Base-by-base conservation (phyloP, 2,888 invertebrate genomes). In the Diarsia rubi region DNA sequence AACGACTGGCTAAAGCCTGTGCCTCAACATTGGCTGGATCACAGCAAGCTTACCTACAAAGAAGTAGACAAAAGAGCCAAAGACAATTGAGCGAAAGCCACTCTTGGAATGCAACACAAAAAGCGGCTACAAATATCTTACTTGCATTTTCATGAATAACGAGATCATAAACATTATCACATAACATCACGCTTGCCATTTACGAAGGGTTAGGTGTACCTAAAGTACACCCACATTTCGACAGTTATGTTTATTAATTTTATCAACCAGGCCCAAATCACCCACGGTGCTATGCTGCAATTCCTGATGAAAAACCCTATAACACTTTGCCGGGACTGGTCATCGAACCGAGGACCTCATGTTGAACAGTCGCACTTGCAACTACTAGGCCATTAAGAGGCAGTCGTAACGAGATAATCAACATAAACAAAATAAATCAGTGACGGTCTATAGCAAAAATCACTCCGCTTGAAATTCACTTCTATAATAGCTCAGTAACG, bases 1-100 rank as follows among this genome's bases (percentile, higher is more conserved):
- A 86, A 86, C 86, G 86, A 84, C 75, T 68, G 65, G 57, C 75
- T 52, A 82, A 86, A 86, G 76, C 88, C 82, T 65, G 75, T 86
- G 74, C 82, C 75, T 84, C 81, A 86, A 81, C 81, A 77, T 86
- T 86, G 76, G 68, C 77, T 75, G 78, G 82, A 86, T 81, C 79
- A 81, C 74, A 75, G 78, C 64, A 79, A 75, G 85, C 83, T 86
- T 87, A 82, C 85, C 79, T 75, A 79, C 73, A 78, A 79, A 86
- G 75, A 69, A 65, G 57, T 69, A 74, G 54, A 82, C 78, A 86
- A 87, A 82, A 88, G 79, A 74, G 71, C 57, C 79, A 57, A 87
- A 84, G 80, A 81, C 80, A 80, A 83, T 73, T 78, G 69, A 75
- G 76, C 69, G 69, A 79, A 86, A 80, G 69, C 65, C 63, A 76